phyloP scores from a whole-genome alignment of 2,797 vertebrate genomes.

The Siniperca scherzeri region DNA sequence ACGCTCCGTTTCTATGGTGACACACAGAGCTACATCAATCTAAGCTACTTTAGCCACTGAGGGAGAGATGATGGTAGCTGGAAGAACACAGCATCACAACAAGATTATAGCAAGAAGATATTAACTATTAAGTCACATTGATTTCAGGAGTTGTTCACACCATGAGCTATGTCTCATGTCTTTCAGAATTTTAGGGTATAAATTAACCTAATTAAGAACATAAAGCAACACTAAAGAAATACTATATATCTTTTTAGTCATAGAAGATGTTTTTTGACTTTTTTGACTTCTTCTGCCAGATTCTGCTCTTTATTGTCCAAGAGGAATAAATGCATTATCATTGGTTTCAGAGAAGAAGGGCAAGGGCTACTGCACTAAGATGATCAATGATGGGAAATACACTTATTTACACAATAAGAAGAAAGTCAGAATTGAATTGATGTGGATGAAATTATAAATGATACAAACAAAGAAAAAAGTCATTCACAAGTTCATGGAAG shows the following conservation, averaged over 20 bases:
- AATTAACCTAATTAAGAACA: neutral
- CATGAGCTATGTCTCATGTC: neutral
- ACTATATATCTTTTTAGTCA: neutral
- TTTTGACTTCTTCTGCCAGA: neutral
- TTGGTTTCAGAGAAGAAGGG: neutral
- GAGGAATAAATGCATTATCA: neutral
- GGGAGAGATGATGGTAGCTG: neutral
- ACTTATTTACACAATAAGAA: neutral
- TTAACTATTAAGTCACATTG: neutral
- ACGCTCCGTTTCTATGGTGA: conserved; percentile 93
- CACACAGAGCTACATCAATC: conserved; percentile 23
- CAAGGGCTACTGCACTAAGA: neutral
- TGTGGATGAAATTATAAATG: neutral
- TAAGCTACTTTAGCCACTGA: neutral
- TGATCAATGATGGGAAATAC: neutral
- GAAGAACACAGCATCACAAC: neutral
- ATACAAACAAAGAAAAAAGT: neutral
- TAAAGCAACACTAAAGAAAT: neutral
- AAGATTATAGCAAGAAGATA: neutral
- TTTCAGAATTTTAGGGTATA: neutral
- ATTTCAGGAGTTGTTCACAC: neutral
- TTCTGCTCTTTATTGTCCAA: neutral
- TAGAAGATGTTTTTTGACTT: neutral
- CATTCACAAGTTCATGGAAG: too few species aligned
- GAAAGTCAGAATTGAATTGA: neutral